phyloP scores from a whole-genome alignment of 2,797 vertebrate species.

The Arrhamphus sclerolepis region DNA sequence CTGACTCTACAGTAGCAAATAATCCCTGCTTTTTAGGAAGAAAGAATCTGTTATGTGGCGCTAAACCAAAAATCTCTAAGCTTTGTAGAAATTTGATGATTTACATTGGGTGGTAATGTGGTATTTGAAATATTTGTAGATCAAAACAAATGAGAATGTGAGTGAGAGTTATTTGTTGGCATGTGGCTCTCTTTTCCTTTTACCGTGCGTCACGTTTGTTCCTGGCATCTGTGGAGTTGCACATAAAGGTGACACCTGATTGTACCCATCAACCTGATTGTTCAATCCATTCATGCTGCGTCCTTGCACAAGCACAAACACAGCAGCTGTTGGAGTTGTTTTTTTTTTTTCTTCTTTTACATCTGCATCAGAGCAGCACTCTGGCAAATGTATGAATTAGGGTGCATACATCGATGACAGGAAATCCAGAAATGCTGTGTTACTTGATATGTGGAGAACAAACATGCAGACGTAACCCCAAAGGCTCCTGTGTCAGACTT shows the following conservation, averaged over 20 bases:
- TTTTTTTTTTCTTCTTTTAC: conserved; percentile 8
- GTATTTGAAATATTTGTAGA: too few species aligned
- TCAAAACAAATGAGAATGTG: neutral
- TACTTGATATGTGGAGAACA: conserved; percentile 60
- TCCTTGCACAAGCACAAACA: conserved; percentile 1
- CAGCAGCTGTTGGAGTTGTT: conserved; percentile 14
- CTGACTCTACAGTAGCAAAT: too few species aligned
- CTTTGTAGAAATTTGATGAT: too few species aligned
- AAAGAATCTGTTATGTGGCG: too few species aligned
- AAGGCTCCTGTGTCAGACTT: conserved; percentile 71
- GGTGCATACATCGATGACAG: conserved; percentile 7
- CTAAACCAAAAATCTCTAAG: too few species aligned
- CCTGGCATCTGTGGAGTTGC: neutral
- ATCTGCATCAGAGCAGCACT: conserved; percentile 1
- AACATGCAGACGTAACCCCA: conserved; percentile 52
- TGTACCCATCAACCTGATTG: conserved; percentile 37
- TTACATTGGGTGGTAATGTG: too few species aligned
- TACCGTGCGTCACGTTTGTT: neutral
- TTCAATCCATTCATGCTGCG: neutral
- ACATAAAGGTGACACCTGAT: conserved; percentile 25
- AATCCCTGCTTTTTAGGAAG: too few species aligned
- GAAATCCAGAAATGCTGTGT: conserved; percentile 49
- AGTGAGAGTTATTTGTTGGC: neutral
- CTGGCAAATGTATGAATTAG: conserved; percentile 12
- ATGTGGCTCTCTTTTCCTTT: conserved; percentile 3